Percentiles rank a stretch among this genome's conserved stretches.
Conservation (phyloP, 2,797 vertebrate genomes). For the Sebastes miniatus region DNA sequence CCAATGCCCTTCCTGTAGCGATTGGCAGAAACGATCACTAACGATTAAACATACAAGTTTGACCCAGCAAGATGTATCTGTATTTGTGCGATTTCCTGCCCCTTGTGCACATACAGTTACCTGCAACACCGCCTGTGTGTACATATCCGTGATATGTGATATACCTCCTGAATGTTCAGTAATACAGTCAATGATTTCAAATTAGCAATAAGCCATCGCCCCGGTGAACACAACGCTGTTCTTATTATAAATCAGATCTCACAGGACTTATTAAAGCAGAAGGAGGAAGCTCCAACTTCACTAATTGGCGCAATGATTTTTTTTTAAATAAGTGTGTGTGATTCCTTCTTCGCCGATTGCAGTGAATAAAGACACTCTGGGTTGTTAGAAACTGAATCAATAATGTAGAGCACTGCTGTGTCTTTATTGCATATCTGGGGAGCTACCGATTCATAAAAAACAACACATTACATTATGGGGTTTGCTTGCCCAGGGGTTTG, state of each 20-base stretch:
- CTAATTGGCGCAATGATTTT: conserved; percentile 86
- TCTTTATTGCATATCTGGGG: conserved; percentile 74
- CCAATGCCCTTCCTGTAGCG: conserved; percentile 9
- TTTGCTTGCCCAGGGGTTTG: conserved; percentile 57
- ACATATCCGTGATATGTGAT: conserved; percentile 26
- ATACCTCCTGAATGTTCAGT: conserved; percentile 47
- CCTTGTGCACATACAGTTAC: conserved; percentile 44
- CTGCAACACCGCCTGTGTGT: conserved; percentile 38
- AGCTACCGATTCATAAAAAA: conserved; percentile 60
- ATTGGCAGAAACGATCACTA: conserved; percentile 28
- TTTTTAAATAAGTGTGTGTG: conserved; percentile 68
- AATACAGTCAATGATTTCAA: conserved; percentile 91
- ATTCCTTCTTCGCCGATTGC: conserved; percentile 59
- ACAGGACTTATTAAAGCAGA: conserved; percentile 88
- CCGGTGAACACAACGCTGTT: conserved; percentile 84
- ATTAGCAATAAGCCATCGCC: conserved; percentile 67
- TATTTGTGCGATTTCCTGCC: background rate
- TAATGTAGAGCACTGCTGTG: conserved; percentile 72
- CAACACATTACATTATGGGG: conserved; percentile 60
- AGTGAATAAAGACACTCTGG: conserved; percentile 70
- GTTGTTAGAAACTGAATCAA: conserved; percentile 79
- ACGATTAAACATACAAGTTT: conserved; percentile 70
- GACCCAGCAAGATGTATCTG: conserved; percentile 71
- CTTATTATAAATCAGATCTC: conserved; percentile 86
- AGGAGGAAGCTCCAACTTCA: conserved; percentile 80